Evolutionary conservation across 2,113 vertebrate species (phyloP).

Genomic region (Callipepla californica): DNA sequence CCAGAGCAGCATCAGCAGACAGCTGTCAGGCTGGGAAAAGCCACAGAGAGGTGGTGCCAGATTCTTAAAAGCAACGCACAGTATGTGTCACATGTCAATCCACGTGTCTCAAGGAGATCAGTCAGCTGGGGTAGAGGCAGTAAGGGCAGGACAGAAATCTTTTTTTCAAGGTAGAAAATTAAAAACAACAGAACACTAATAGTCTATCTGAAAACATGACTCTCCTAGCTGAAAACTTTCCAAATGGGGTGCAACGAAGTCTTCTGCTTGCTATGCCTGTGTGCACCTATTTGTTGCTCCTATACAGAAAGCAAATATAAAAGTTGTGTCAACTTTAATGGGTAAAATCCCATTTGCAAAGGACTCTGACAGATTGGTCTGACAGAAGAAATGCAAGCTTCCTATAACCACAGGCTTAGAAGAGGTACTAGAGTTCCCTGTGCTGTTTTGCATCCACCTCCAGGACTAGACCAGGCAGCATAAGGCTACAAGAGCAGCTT

Average conservation of each 20-base stretch:
- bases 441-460: background rate
- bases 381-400: background rate
- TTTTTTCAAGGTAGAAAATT: background rate
- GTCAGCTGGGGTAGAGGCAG: background rate
- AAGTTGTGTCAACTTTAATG: background rate
- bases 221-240: background rate
- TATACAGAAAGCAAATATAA: background rate
- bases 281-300: background rate
- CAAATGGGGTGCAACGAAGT: fast-evolving
- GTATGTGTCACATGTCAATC: background rate
- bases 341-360: background rate
- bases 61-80: background rate
- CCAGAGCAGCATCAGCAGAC: background rate
- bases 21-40: background rate
- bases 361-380: background rate
- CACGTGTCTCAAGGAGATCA: background rate
- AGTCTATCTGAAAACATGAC: background rate
- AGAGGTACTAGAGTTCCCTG: background rate
- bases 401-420: background rate
- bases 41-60: background rate
- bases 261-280: background rate
- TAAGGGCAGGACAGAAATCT: background rate
- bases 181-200: background rate
- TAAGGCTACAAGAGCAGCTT: background rate
- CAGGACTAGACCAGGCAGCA: background rate